Evolutionary conservation across 2,888 invertebrate species (phyloP), one percentile per base, ranked within the genome.

Genomic region (Zaprionus bogoriensis): DNA sequence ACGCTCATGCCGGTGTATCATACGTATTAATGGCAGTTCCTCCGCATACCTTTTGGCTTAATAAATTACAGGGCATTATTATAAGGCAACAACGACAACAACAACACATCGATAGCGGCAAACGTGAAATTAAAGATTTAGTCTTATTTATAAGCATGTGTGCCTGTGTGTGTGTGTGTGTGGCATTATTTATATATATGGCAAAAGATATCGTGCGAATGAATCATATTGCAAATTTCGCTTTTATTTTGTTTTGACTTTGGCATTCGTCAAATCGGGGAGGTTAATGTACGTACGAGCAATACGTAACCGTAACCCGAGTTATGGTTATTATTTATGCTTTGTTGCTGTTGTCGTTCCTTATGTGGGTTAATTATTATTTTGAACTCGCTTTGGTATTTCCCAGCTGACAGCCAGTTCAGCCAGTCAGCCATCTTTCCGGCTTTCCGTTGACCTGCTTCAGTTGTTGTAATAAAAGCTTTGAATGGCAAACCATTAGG

Each of bases 221-320:
- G 87, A 83, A 47, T 86, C 76, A 80, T 68, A 63, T 86, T 67
- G 69, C 60, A 39, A 65, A 64, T 79, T 79, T 76, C 54, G 82
- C 65, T 66, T 67, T 53, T 61, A 62, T 61, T 71, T 70, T 86
- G 76, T 83, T 86, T 86, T 84, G 81, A 58, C 58, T 67, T 69
- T 54, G 75, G 25, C 62, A 65, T 78, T 78, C 79, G 70, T 38
- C 25, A 45, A 42, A 39, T 44, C 27, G 39, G 20, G 14, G 42
- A 64, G 85, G 67, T 74, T 67, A 81, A 75, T 60, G 72, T 53
- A 75, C 67, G 46, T 32, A 45, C 14, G 30, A 2, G 30, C 39
- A 30, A 50, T 67, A 69, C 74, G 74, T 67, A 74, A 73, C 55
- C 23, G 70, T 72, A 74, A 69, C 30, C 52, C 23, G 69, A 69